Evolutionary conservation across 1,140 invertebrate species (phyloP).

Genomic region (Nylanderia fulva): DNA sequence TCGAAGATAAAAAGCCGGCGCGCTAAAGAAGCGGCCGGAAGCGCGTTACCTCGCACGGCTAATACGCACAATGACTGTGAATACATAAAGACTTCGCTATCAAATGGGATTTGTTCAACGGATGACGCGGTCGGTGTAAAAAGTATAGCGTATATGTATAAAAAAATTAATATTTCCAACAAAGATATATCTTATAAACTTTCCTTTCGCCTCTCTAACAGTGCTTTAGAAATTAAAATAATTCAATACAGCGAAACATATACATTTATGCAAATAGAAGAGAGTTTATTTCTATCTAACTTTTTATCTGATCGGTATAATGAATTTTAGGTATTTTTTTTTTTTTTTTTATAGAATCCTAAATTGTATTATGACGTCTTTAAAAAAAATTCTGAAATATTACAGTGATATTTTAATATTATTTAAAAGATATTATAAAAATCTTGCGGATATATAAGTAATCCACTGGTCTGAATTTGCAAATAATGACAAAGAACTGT

Average conservation of each 20-base stretch:
- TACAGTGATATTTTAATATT: too few relatives aligned
- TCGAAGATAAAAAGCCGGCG: slow-evolving; percentile 79
- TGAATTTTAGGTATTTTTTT: neutral
- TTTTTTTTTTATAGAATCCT: too few relatives aligned
- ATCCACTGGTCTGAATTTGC: too few relatives aligned
- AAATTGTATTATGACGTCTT: too few relatives aligned
- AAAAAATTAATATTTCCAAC: neutral
- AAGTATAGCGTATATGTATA: neutral
- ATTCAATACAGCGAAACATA: neutral
- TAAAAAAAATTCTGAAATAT: too few relatives aligned
- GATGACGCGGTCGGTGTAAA: slow-evolving; percentile 16
- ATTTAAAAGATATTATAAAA: too few relatives aligned
- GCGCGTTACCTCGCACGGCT: slow-evolving; percentile 64
- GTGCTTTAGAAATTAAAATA: neutral
- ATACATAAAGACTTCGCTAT: slow-evolving; percentile 57
- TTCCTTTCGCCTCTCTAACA: neutral
- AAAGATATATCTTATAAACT: neutral
- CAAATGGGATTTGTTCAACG: slow-evolving; percentile 43
- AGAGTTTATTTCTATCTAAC: neutral
- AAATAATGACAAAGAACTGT: too few relatives aligned
- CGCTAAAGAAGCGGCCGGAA: slow-evolving; percentile 75
- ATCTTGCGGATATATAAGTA: too few relatives aligned
- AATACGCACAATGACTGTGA: slow-evolving; percentile 66
- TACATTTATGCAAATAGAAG: neutral
- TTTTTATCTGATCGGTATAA: neutral